Evolutionary conservation across 2,888 invertebrate species (phyloP), one percentile per base, ranked within the genome.

Genomic region (Portevinia maculata): DNA sequence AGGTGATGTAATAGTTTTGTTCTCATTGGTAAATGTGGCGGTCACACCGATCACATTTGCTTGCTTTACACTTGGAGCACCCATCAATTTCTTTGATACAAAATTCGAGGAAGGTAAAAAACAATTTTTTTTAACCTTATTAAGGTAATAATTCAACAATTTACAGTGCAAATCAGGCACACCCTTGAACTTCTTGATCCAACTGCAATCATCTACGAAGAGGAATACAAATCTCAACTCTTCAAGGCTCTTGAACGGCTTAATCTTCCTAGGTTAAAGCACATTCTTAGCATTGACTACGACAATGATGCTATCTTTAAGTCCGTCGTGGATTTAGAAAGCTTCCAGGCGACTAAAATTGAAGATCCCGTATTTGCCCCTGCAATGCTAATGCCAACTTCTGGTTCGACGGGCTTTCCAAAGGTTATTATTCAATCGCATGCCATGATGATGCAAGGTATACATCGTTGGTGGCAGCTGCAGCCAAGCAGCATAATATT

Each of bases 51-150:
- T 85, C 7, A 75, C 86, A 6, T 85, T 85, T 52, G 86, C 84
- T 8, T 75, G 78, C 9, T 67, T 79, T 13, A 34, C 81, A 15
- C 46, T 83, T 6, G 86, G 84, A 34, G 78, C 83, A 6, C 73
- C 83, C 8, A 55, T 86, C 0, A 85, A 85, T 30, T 86, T 81
- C 30, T 86, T 86, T 59, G 86, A 86, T 52, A 78, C 84, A 0
- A 75, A 62, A 8, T 76, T 85, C 6, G 46, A 81, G 19, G 69
- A 50, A 19, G 85, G 85, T 86, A 46, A 24, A 24, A 8, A 57
- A 7, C 28, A 3, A 24, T 21, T 28, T 8, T 2, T 59, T 85
- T n/a, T 70, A 62, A n/a, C 13, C 21, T n/a, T 74, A 81, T 41
- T 57, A 81, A 24, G 17, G n/a, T n/a, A 32, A 44, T 3, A n/a